Evolutionary conservation across 2,113 vertebrate genomes (phyloP).

Genomic region (Apteryx owenii): DNA sequence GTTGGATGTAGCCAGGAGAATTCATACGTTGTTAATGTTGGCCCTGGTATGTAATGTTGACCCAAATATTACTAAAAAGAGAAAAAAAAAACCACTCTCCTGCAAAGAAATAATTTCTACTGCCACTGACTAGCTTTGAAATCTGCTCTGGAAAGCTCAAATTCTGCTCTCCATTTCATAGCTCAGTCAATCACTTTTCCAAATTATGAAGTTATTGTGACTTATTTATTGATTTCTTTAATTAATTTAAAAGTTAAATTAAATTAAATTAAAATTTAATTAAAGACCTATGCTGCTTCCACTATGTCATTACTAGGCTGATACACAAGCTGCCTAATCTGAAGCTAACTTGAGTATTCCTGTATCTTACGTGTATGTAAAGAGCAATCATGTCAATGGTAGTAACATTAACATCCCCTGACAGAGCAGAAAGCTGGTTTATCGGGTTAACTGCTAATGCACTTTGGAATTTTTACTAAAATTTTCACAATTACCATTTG

Average conservation of each 20-base stretch:
- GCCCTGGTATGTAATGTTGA: background rate
- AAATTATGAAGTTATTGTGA: background rate
- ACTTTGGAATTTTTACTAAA: background rate
- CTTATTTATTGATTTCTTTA: background rate
- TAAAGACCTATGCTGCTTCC: background rate
- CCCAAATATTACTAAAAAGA: background rate
- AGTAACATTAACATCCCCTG: background rate
- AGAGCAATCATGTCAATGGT: background rate
- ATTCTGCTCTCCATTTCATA: background rate
- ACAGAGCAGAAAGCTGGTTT: background rate
- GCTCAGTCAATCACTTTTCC: background rate
- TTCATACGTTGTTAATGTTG: background rate
- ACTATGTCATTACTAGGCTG: background rate
- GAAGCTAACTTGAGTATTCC: background rate
- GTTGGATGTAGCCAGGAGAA: background rate
- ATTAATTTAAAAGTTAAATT: background rate
- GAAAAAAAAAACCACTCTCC: background rate
- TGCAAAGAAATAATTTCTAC: background rate
- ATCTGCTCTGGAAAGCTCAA: background rate
- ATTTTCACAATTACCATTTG: background rate
- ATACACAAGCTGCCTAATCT: background rate
- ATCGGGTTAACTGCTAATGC: background rate
- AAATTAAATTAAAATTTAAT: background rate
- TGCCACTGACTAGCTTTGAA: background rate
- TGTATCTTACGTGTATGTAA: background rate